phyloP scores from a whole-genome alignment of 2,888 invertebrate species.

The Apamea sordens region DNA sequence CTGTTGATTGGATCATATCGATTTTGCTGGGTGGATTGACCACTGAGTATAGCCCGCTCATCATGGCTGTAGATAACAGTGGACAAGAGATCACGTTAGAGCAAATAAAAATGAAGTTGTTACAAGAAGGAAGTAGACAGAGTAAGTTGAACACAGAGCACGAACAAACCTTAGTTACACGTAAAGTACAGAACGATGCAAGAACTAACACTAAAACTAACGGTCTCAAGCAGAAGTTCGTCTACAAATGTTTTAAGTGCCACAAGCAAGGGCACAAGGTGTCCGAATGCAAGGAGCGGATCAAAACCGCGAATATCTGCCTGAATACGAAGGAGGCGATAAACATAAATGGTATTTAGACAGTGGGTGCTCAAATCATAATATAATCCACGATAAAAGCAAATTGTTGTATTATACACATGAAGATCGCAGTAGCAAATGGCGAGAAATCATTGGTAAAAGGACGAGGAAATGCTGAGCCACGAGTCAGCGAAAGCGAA shows the following conservation, averaged over 20 bases:
- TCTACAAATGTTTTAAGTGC: neutral
- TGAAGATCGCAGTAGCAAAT: too few relatives aligned
- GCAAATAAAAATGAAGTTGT: neutral
- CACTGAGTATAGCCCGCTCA: neutral
- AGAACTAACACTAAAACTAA: neutral
- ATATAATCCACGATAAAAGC: neutral
- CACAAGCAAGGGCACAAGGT: neutral
- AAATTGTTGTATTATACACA: neutral
- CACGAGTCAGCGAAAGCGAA: neutral
- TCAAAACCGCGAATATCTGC: neutral
- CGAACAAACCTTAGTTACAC: neutral
- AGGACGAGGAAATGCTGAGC: neutral
- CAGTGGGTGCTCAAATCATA: neutral
- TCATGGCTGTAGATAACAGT: neutral
- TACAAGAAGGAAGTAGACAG: neutral
- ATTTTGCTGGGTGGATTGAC: neutral
- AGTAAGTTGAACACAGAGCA: neutral
- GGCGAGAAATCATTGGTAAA: too few relatives aligned
- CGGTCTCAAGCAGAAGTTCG: neutral
- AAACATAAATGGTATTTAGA: neutral
- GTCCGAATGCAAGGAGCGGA: neutral
- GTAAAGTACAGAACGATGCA: neutral
- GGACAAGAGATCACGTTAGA: neutral
- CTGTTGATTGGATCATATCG: neutral
- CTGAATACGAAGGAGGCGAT: neutral